These are phyloP conservation scores for Leptopilina clavipes DNA, from an alignment of 1,140 invertebrate genomes.

Conservation along the genomic window DNA sequence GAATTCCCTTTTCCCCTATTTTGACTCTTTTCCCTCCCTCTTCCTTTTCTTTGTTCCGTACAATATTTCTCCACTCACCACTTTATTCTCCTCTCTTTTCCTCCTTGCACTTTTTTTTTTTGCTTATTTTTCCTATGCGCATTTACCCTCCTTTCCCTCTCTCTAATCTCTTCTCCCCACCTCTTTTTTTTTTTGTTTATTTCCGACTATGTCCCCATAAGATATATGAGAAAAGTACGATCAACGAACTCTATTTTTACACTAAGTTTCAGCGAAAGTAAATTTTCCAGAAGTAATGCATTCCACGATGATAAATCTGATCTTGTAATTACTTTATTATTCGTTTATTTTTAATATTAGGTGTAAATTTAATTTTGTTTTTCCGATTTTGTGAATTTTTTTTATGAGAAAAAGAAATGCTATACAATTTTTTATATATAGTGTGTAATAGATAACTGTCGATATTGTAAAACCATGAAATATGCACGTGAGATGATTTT, in stretches of 20 bases:
- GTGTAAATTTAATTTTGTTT: too few species aligned
- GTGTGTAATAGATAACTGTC: background rate
- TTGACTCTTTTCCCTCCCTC: background rate
- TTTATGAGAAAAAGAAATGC: too few species aligned
- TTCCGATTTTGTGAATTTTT: too few species aligned
- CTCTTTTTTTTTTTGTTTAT: constrained; percentile 30
- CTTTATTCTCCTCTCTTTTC: background rate
- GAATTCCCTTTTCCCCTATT: constrained; percentile 19
- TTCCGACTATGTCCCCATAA: constrained; percentile 7
- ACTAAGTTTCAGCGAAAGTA: background rate
- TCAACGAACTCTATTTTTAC: constrained; percentile 19
- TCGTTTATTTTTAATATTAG: background rate
- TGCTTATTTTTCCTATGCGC: background rate
- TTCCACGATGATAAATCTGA: background rate
- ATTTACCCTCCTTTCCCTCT: background rate
- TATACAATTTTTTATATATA: too few species aligned
- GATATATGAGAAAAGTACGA: background rate
- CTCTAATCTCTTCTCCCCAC: background rate
- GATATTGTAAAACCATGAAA: background rate
- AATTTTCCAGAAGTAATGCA: background rate
- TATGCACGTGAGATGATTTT: background rate
- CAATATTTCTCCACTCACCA: background rate
- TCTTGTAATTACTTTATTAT: background rate
- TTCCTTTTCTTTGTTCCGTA: background rate
- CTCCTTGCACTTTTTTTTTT: background rate